Percentiles rank a stretch among this genome's conserved stretches.
Evolutionary conservation across 2,113 vertebrate species (phyloP).

Genomic region (Proteles cristata): DNA sequence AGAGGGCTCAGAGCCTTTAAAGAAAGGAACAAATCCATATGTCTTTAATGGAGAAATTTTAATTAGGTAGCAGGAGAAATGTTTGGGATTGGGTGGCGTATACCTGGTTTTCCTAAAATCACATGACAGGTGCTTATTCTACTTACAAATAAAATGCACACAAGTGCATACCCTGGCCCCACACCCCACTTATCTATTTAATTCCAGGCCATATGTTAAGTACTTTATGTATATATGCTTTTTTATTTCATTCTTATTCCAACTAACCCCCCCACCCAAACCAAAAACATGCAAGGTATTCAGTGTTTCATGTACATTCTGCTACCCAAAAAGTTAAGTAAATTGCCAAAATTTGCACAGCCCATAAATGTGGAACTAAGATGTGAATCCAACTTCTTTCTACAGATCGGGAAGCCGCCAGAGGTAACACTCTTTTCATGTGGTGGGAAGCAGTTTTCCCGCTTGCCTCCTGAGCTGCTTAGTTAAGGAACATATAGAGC

Average conservation of each 20-base stretch:
- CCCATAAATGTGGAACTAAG: not conserved
- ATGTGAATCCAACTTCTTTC: not conserved
- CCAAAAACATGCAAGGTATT: not conserved
- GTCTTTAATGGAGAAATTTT: constrained; percentile 1
- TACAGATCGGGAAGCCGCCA: not conserved
- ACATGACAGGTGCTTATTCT: not conserved
- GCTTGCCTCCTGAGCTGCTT: not conserved
- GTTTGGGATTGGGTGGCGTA: not conserved
- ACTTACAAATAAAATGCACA: not conserved
- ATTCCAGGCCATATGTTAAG: not conserved
- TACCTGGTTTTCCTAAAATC: constrained; percentile 21
- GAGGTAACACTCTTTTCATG: not conserved
- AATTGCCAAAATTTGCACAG: not conserved
- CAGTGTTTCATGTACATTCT: not conserved
- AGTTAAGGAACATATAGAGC: not conserved
- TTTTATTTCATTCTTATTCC: not conserved
- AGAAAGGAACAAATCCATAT: not conserved
- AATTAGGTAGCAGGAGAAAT: constrained; percentile 30
- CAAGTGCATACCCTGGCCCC: too few relatives aligned
- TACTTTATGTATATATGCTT: not conserved
- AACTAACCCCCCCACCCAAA: not conserved
- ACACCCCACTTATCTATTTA: not conserved
- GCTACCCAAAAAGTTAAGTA: not conserved
- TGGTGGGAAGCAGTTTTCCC: not conserved
- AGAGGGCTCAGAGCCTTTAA: not conserved